Evolutionary conservation across 2,797 vertebrate species (phyloP).

Genomic region (Anabacerthia variegaticeps): DNA sequence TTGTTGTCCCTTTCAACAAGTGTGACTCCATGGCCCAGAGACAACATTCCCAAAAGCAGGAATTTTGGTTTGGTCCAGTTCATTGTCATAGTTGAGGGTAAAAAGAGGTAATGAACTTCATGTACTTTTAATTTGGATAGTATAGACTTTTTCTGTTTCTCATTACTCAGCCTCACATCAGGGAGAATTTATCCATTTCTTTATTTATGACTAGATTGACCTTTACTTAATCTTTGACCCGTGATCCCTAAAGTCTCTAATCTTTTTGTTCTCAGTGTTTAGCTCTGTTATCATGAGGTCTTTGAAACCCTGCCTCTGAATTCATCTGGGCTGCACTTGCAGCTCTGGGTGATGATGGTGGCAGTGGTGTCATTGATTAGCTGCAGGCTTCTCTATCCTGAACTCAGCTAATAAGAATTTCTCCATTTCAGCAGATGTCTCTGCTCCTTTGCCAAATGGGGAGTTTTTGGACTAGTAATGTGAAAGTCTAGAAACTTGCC

Average conservation of each 20-base stretch:
- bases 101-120: background rate
- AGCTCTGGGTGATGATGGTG: slow-evolving; percentile 41
- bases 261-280: background rate
- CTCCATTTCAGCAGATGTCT: slow-evolving; percentile 59
- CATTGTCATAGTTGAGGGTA: background rate
- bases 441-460: slow-evolving; percentile 40
- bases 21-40: background rate
- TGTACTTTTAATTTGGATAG: background rate
- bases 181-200: background rate
- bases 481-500: slow-evolving; percentile 59
- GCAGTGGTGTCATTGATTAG: slow-evolving; percentile 61
- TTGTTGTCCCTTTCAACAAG: background rate
- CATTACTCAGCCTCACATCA: background rate
- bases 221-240: background rate
- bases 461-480: slow-evolving; percentile 25
- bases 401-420: slow-evolving; percentile 72
- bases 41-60: background rate
- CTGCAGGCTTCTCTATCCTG: slow-evolving; percentile 55
- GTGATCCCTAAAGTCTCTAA: background rate
- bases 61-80: background rate
- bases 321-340: slow-evolving; percentile 27
- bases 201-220: background rate
- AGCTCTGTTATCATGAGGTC: background rate
- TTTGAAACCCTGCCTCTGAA: slow-evolving; percentile 20
- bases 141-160: background rate